Percentiles rank a stretch among this genome's conserved stretches.
Evolutionary conservation across 2,113 vertebrate species (phyloP).

Genomic region (Oreochromis niloticus): DNA sequence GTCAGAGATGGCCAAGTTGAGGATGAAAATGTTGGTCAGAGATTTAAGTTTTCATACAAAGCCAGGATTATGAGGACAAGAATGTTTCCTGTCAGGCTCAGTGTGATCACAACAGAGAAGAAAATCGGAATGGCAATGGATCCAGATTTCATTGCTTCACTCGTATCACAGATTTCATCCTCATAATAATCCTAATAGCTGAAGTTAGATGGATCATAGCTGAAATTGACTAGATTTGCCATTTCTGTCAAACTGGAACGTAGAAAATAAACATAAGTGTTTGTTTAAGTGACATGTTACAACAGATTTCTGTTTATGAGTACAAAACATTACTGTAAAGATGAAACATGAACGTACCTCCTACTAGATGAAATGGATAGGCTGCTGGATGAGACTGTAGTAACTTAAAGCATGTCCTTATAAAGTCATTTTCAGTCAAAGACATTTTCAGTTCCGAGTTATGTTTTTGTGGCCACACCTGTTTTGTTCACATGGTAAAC

Average conservation of each 20-base stretch:
- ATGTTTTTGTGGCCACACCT: not conserved
- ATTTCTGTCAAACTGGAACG: not conserved
- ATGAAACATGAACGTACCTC: not conserved
- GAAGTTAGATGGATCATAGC: not conserved
- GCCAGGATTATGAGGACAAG: conserved; percentile 81
- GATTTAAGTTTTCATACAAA: conserved; percentile 66
- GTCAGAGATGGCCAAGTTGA: conserved; percentile 33
- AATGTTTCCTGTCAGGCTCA: conserved; percentile 82
- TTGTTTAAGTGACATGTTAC: not conserved
- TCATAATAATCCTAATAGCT: not conserved
- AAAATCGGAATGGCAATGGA: conserved; percentile 60
- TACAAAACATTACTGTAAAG: not conserved
- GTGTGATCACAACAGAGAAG: conserved; percentile 70
- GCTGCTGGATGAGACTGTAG: not conserved
- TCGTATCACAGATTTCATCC: conserved; percentile 69
- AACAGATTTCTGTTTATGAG: not conserved
- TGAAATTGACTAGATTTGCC: not conserved
- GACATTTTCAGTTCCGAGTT: not conserved
- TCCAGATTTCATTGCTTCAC: conserved; percentile 34
- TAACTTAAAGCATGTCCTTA: not conserved
- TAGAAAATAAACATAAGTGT: not conserved
- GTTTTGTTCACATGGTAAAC: not conserved
- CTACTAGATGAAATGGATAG: not conserved
- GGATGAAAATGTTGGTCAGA: too few relatives aligned
- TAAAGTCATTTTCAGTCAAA: not conserved